Base-by-base conservation (phyloP, 2,797 vertebrate species). In the Cyprinella venusta region DNA sequence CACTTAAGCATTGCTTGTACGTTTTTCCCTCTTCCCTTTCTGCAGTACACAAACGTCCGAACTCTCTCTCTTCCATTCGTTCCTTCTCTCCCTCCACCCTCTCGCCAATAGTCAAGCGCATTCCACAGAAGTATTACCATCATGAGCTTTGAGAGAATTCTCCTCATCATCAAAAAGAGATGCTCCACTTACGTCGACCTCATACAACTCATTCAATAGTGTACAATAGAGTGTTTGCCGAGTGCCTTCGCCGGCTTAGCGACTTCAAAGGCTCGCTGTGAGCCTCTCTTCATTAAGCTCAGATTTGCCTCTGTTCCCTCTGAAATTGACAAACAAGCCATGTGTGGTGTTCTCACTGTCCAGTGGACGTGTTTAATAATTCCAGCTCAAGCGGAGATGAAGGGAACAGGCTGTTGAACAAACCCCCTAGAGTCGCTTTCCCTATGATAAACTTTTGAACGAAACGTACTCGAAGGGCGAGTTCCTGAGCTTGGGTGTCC, bases 231-330 rank as follows among this genome's bases (percentile, higher is more conserved):
- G 86, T 86, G 79, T 86, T 84, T 84, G 76, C 85, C 5, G 45
- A 78, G 80, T 79, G 83, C 74, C 48, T 78, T 36, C 4, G 24
- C 40, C 56, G 59, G 54, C 68, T 80, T 87, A 77, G 45, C 15
- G 48, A 79, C 84, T 86, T 86, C 72, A 81, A 84, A 87, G 84
- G 19, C 78, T 48, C 38, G 6, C 64, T 59, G 54, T 59, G 77
- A 83, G 86, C 61, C 80, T 69, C 64, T 67, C 77, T 87, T 87
- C 82, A 87, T 87, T 87, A 87, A 82, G 52, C 82, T 72, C 6
- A 68, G 77, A 84, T 86, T 83, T 54, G 64, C 65, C 52, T 75
- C 79, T 77, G 18, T 56, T 84, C 72, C 70, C 67, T 80, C 83
- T 48, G 82, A 84, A 80, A 77, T 84, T 80, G 82, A 80, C 61